These are phyloP conservation scores for Poeciliopsis occidentalis DNA, from an alignment of 2,113 vertebrate genomes.

Conservation along the genomic window DNA sequence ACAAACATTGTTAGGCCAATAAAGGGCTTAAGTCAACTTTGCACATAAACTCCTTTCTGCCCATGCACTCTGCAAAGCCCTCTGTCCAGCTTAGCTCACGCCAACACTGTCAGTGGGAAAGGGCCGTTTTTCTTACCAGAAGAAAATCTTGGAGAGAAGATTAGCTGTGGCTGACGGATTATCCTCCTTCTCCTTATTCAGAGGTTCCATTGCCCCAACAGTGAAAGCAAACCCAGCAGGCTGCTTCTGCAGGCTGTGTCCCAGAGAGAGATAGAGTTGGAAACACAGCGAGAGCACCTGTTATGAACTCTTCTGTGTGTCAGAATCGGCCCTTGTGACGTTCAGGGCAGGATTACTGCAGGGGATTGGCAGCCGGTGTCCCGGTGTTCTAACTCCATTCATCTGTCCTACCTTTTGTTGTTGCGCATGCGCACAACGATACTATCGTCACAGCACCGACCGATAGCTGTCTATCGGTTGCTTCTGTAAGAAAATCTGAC, in stretches of 20 bases:
- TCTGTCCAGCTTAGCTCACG: background rate
- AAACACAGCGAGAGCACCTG: conserved; percentile 6
- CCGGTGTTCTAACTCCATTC: background rate
- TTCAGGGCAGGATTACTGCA: conserved; percentile 28
- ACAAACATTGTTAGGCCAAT: background rate
- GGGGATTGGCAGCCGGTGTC: background rate
- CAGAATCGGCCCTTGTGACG: conserved; percentile 6
- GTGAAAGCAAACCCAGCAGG: conserved; percentile 19
- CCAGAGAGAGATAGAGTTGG: background rate
- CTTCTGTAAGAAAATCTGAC: too few relatives aligned
- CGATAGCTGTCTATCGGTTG: too few relatives aligned
- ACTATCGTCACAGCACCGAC: too few relatives aligned
- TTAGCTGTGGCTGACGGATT: conserved; percentile 77
- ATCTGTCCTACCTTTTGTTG: too few relatives aligned
- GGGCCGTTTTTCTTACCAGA: conserved; percentile 75
- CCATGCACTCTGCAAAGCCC: conserved; percentile 30
- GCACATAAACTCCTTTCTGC: background rate
- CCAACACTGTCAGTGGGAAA: conserved; percentile 33
- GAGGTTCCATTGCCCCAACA: conserved; percentile 61
- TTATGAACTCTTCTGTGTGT: conserved; percentile 2
- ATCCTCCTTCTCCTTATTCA: conserved; percentile 64
- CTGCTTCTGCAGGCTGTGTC: background rate
- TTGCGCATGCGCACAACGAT: too few relatives aligned
- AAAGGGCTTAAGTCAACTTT: background rate
- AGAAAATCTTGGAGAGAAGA: conserved; percentile 80